Percentiles rank a stretch among this genome's conserved stretches.
These are phyloP conservation scores for Girardia tigrina DNA, from an alignment of 2,888 invertebrate genomes.

Conservation along the genomic window DNA sequence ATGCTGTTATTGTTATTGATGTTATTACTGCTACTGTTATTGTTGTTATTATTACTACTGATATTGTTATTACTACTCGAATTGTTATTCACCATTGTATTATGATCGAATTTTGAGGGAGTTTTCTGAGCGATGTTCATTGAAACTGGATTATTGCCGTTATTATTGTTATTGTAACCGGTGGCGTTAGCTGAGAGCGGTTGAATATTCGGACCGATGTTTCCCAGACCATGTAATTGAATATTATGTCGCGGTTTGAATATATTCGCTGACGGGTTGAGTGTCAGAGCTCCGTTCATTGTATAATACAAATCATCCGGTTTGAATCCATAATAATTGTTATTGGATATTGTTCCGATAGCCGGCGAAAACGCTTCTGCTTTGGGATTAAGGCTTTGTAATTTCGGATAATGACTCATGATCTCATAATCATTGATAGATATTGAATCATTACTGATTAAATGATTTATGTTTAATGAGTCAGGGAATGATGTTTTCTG, in stretches of 20 bases:
- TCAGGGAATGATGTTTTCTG: neutral
- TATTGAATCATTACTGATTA: neutral
- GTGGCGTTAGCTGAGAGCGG: neutral
- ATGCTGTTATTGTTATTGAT: too few species aligned
- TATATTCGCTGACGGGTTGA: neutral
- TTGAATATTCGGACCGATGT: neutral
- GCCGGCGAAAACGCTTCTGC: conserved; percentile 7
- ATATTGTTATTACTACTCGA: too few species aligned
- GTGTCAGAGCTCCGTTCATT: neutral
- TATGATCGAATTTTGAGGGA: neutral
- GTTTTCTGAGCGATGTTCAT: neutral
- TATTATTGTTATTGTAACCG: neutral
- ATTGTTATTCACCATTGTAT: neutral
- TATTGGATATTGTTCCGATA: neutral
- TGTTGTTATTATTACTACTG: neutral
- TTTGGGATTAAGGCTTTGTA: neutral
- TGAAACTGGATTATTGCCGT: neutral
- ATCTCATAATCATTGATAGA: neutral
- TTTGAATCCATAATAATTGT: neutral
- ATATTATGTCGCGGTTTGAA: neutral
- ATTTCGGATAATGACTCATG: conserved; percentile 10
- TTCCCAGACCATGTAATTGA: conserved; percentile 18
- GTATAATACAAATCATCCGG: neutral
- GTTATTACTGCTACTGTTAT: neutral
- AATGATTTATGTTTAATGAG: neutral